phyloP scores from a whole-genome alignment of 2,888 invertebrate species.

The Plemyria rubiginata region DNA sequence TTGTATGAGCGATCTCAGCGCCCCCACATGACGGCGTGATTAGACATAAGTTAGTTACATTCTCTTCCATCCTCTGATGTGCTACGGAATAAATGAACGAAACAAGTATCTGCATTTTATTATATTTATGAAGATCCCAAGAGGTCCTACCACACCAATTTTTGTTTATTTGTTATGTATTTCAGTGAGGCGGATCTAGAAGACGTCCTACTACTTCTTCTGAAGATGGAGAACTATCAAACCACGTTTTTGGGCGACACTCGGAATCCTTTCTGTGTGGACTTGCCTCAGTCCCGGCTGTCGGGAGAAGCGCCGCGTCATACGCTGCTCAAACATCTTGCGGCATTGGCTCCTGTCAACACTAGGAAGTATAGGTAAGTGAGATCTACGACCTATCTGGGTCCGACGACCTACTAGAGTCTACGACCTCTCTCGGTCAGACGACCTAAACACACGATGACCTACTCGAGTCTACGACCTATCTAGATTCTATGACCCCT shows the following conservation, averaged over 20 bases:
- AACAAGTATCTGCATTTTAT: too few relatives aligned
- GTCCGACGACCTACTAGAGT: not conserved
- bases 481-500: too few relatives aligned
- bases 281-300: constrained; percentile 65
- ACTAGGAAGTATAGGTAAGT: constrained; percentile 61
- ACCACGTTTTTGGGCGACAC: constrained; percentile 86
- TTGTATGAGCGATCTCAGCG: too few relatives aligned
- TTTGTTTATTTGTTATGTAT: too few relatives aligned
- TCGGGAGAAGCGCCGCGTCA: constrained; percentile 49
- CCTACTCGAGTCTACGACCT: too few relatives aligned
- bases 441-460: not conserved
- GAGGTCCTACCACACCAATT: too few relatives aligned
- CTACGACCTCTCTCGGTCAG: not conserved
- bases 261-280: constrained; percentile 73
- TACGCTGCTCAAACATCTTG: constrained; percentile 66
- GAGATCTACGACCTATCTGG: not conserved
- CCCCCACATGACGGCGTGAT: too few relatives aligned
- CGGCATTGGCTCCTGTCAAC: constrained; percentile 61
- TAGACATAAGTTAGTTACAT: too few relatives aligned
- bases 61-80: too few relatives aligned
- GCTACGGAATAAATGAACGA: too few relatives aligned
- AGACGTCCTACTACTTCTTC: constrained; percentile 87
- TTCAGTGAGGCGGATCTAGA: constrained; percentile 89
- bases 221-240: constrained; percentile 84
- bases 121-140: too few relatives aligned